Percentiles rank a stretch among this genome's conserved stretches.
Evolutionary conservation across 2,113 vertebrate species (phyloP).

Genomic region (Gymnarchus niloticus): DNA sequence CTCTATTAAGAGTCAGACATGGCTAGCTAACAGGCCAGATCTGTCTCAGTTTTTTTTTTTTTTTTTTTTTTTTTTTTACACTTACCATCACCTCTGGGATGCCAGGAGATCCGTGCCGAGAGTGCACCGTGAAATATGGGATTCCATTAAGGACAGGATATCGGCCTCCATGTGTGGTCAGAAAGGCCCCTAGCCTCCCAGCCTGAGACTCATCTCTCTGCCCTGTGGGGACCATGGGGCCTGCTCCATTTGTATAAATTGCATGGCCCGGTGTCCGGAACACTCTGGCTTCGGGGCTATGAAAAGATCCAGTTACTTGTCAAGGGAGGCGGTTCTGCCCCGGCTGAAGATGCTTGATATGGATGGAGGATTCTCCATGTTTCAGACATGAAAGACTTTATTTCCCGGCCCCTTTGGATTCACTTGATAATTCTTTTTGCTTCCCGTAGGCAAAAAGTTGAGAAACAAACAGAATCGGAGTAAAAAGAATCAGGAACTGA

Average conservation of each 20-base stretch:
- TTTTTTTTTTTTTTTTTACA: no score
- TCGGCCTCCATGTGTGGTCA: not conserved
- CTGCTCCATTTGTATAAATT: not conserved
- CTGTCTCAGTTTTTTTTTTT: not conserved
- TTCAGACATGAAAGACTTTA: not conserved
- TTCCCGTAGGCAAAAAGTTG: not conserved
- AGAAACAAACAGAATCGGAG: not conserved
- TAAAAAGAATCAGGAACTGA: not conserved
- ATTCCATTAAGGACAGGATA: slow-evolving; percentile 17
- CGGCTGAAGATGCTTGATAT: not conserved
- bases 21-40: not conserved
- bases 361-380: not conserved
- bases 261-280: not conserved
- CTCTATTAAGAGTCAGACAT: not conserved
- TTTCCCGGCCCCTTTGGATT: not conserved
- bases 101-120: not conserved
- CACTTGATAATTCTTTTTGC: slow-evolving; percentile 1
- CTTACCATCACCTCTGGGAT: slow-evolving; percentile 14
- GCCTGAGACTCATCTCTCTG: not conserved
- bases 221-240: not conserved
- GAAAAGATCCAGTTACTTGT: slow-evolving; percentile 8
- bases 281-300: not conserved
- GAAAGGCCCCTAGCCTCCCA: not conserved
- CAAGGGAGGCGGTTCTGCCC: not conserved
- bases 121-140: not conserved